phyloP scores from a whole-genome alignment of 1,140 invertebrate species.

The Caenorhabditis elegans region DNA sequence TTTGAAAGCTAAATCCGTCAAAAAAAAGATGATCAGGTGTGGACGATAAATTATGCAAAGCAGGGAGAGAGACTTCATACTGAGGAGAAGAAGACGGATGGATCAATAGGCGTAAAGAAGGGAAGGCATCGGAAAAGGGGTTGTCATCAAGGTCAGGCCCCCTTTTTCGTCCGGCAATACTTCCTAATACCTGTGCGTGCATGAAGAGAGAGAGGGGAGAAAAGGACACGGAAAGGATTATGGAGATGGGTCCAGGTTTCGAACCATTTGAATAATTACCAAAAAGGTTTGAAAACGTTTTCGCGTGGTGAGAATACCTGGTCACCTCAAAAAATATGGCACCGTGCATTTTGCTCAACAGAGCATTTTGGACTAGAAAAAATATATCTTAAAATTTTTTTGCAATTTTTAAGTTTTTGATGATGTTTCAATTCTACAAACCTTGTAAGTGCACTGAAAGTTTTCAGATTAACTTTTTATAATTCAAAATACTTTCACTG shows the following conservation, averaged over 20 bases:
- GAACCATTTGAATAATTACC: background rate
- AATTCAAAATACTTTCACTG: too few relatives aligned
- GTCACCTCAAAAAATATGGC: too few relatives aligned
- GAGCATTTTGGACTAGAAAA: too few relatives aligned
- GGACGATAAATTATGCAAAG: slow-evolving; percentile 17
- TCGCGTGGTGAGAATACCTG: background rate
- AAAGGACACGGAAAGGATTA: background rate
- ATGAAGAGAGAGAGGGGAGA: background rate
- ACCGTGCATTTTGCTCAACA: too few relatives aligned
- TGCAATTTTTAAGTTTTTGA: too few relatives aligned
- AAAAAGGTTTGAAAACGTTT: too few relatives aligned
- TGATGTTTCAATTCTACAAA: too few relatives aligned
- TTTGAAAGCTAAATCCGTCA: background rate
- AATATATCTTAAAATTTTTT: too few relatives aligned
- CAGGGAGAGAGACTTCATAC: background rate
- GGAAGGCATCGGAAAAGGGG: background rate
- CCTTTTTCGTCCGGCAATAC: background rate
- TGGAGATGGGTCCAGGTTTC: background rate
- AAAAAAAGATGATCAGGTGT: background rate
- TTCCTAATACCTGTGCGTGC: slow-evolving; percentile 17
- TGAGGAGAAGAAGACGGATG: background rate
- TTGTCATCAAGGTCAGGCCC: slow-evolving; percentile 2
- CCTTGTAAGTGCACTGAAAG: too few relatives aligned
- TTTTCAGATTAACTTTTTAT: too few relatives aligned
- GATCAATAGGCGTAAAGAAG: slow-evolving; percentile 4